Percentiles rank a stretch among this genome's conserved stretches.
These are phyloP conservation scores for Bambusicola thoracicus DNA, from an alignment of 2,113 vertebrate genomes.

Conservation along the genomic window DNA sequence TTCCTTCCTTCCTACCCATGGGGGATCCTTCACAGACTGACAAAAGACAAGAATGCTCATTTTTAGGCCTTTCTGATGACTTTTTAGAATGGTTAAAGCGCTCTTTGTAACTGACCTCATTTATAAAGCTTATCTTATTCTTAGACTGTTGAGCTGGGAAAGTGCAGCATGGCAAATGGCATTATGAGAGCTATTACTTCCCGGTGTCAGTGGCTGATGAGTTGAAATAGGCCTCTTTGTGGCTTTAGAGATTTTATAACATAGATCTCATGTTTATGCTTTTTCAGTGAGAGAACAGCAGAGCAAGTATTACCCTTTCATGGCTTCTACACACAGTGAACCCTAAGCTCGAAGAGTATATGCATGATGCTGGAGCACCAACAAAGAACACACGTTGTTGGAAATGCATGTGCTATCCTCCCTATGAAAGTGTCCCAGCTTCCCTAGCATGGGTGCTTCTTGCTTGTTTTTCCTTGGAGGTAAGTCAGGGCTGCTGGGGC, in stretches of 20 bases:
- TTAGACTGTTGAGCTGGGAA: background rate
- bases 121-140: background rate
- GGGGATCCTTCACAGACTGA: rapidly evolving
- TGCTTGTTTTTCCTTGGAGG: background rate
- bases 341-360: background rate
- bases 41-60: background rate
- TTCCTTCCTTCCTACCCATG: background rate
- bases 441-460: background rate
- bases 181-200: background rate
- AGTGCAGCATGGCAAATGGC: background rate
- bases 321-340: background rate
- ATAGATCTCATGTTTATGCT: background rate
- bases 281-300: background rate
- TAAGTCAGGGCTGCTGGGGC: background rate
- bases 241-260: background rate
- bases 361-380: background rate
- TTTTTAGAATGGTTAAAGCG: background rate
- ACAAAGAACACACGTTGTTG: background rate
- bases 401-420: background rate
- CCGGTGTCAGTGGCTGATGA: background rate
- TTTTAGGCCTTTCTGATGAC: background rate
- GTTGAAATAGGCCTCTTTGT: background rate
- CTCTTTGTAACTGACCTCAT: background rate
- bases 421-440: background rate
- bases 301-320: background rate